Conservation (phyloP, 35 echinoderm and acorn worm species). For the Hemicentrotus pulcherrimus region DNA sequence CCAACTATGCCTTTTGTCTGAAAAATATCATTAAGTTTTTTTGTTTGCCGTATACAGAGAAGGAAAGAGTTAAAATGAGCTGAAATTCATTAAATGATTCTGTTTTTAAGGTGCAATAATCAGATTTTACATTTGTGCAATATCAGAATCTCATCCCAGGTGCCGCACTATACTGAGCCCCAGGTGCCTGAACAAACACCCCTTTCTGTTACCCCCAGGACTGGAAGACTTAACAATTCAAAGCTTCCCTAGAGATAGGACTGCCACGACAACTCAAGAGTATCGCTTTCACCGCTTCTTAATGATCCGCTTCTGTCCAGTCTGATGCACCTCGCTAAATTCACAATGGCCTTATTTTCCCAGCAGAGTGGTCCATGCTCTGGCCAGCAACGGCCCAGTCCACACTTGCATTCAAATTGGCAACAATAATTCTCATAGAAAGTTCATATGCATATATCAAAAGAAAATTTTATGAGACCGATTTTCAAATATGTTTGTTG, state of each 20-base stretch:
- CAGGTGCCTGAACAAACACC: background rate
- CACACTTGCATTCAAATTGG: background rate
- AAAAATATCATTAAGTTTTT: too few species aligned
- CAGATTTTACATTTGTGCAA: too few species aligned
- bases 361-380: background rate
- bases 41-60: too few species aligned
- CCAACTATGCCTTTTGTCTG: too few species aligned
- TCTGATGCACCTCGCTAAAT: constrained; percentile 16
- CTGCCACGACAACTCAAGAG: background rate
- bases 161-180: background rate
- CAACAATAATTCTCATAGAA: too few species aligned
- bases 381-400: background rate
- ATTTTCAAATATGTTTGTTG: too few species aligned
- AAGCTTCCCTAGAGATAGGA: background rate
- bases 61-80: too few species aligned
- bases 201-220: background rate
- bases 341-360: background rate
- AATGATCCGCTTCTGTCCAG: background rate
- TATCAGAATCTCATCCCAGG: background rate
- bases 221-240: background rate
- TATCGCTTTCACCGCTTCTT: background rate
- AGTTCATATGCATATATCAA: too few species aligned
- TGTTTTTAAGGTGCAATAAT: too few species aligned
- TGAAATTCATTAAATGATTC: too few species aligned
- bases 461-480: too few species aligned